These are phyloP conservation scores for Tolypeutes matacus DNA, from an alignment of 2,797 vertebrate genomes.

Conservation along the genomic window DNA sequence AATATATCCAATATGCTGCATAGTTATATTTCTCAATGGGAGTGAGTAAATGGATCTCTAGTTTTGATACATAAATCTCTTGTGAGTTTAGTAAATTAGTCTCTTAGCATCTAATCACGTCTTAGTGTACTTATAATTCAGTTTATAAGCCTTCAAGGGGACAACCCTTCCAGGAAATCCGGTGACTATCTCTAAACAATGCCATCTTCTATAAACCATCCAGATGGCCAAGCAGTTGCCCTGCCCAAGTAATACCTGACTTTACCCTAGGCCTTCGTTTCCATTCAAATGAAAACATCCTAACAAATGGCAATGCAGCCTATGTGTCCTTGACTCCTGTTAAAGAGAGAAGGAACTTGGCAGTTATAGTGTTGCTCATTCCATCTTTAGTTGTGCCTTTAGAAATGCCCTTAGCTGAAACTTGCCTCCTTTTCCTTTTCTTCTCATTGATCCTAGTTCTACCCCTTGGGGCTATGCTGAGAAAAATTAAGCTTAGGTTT, in stretches of 20 bases:
- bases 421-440: background rate
- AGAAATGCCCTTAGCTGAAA: background rate
- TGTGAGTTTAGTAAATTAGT: background rate
- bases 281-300: background rate
- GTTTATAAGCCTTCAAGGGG: slow-evolving; percentile 27
- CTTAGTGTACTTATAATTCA: slow-evolving; percentile 39
- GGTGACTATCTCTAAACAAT: background rate
- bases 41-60: background rate
- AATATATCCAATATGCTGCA: background rate
- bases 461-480: background rate
- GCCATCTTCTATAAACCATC: background rate
- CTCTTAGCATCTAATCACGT: background rate
- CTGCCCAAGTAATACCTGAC: background rate
- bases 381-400: background rate
- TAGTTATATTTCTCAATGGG: background rate
- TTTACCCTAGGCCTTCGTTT: background rate
- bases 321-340: background rate
- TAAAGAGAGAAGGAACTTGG: background rate
- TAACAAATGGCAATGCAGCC: background rate
- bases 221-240: background rate
- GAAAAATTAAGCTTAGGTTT: slow-evolving; percentile 41
- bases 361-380: background rate
- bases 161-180: slow-evolving; percentile 34
- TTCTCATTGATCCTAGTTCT: background rate
- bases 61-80: background rate